Conservation (phyloP, 2,888 invertebrate genomes). For the Bellardia pandia region DNA sequence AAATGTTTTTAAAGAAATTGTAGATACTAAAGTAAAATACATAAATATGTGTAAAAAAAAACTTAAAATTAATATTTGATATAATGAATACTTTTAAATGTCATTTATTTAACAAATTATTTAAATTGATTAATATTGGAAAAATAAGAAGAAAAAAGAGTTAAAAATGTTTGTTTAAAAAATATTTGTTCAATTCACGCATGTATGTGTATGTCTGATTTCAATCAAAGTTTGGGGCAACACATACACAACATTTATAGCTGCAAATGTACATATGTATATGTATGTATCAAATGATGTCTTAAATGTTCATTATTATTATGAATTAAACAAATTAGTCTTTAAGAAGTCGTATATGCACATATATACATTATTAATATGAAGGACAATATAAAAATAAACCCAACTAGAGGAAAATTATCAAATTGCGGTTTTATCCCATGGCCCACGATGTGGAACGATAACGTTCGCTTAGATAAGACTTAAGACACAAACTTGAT, state of each 20-base stretch:
- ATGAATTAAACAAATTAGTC: no score
- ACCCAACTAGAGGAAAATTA: slow-evolving; percentile 4
- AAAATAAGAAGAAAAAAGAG: background rate
- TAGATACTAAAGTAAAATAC: background rate
- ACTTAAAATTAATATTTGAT: slow-evolving; percentile 51
- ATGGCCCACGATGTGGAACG: no score
- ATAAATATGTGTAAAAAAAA: background rate
- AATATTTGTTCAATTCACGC: background rate
- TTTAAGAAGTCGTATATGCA: background rate
- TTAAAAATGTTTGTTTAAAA: background rate
- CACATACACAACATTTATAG: no score
- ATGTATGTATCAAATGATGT: no score
- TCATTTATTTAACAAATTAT: background rate
- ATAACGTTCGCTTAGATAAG: no score
- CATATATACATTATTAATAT: background rate
- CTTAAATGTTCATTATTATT: no score
- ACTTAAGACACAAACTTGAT: no score
- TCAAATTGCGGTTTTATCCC: background rate
- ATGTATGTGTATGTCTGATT: no score
- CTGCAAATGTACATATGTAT: no score
- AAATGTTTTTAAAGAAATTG: background rate
- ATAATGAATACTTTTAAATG: slow-evolving; percentile 32
- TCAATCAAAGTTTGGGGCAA: no score
- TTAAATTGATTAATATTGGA: background rate
- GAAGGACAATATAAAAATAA: background rate